These are phyloP conservation scores for Sarcophaga peregrina DNA, from an alignment of 1,140 invertebrate species.

Conservation along the genomic window DNA sequence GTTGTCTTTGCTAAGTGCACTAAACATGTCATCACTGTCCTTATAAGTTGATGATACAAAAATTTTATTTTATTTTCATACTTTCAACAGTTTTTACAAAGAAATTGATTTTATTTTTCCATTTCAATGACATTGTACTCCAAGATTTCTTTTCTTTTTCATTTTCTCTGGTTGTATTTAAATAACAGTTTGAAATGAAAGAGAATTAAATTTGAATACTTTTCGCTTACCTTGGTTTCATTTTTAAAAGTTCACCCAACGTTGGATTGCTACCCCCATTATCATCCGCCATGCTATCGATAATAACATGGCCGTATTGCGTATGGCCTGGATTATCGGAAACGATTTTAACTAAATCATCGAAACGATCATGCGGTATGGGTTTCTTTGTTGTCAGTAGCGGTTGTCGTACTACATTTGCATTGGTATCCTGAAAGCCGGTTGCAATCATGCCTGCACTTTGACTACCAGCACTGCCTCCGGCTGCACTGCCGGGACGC, in stretches of 20 bases:
- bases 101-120: background rate
- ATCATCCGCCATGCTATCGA: conserved; percentile 69
- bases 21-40: background rate
- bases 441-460: conserved; percentile 52
- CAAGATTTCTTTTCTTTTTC: background rate
- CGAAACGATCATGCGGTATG: conserved; percentile 70
- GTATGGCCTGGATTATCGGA: conserved; percentile 54
- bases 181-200: background rate
- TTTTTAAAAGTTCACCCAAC: conserved; percentile 73
- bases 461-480: conserved; percentile 51
- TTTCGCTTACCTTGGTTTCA: conserved; percentile 71
- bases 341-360: conserved; percentile 69
- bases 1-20: conserved; percentile 23
- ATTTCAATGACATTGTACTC: conserved; percentile 9
- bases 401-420: conserved; percentile 46
- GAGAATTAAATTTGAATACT: no score
- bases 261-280: conserved; percentile 71
- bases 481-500: conserved; percentile 42
- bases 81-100: background rate
- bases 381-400: conserved; percentile 55
- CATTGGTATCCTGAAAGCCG: conserved; percentile 12
- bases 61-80: background rate
- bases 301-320: conserved; percentile 59
- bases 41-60: background rate
- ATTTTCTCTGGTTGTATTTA: background rate